A percentile compares a stretch with the other conserved stretches of the same genome.
Evolutionary conservation across 2,797 vertebrate genomes (phyloP).

Genomic region (Onychomys torridus): DNA sequence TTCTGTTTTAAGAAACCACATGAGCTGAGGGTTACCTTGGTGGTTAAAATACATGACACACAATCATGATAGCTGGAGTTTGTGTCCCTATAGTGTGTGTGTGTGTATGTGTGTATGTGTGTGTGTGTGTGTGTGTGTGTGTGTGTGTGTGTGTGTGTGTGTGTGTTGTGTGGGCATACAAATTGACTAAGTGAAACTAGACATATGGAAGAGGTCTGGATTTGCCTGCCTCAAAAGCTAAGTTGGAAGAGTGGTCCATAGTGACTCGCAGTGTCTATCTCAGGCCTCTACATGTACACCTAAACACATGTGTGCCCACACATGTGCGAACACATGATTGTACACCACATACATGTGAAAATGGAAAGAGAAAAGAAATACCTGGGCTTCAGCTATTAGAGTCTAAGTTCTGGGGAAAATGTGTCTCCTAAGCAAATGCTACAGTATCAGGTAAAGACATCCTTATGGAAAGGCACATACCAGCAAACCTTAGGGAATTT

Average conservation of each 20-base stretch:
- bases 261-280: background rate
- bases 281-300: background rate
- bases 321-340: background rate
- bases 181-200: background rate
- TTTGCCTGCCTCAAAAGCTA: background rate
- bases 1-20: background rate
- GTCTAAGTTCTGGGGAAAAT: background rate
- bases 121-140: too few relatives aligned
- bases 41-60: background rate
- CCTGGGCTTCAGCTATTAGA: background rate
- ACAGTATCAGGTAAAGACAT: background rate
- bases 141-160: too few relatives aligned
- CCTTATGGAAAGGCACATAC: background rate
- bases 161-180: background rate
- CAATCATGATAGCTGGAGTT: background rate
- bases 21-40: background rate
- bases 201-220: background rate
- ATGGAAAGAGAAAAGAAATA: background rate
- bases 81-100: background rate
- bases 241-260: background rate
- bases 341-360: too few relatives aligned
- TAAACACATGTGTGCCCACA: background rate
- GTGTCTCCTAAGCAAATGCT: background rate
- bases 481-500: background rate
- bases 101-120: too few relatives aligned